These are phyloP conservation scores for Actinostola sp. DNA, from an alignment of 92 coral and sea anemone species.

Conservation along the genomic window DNA sequence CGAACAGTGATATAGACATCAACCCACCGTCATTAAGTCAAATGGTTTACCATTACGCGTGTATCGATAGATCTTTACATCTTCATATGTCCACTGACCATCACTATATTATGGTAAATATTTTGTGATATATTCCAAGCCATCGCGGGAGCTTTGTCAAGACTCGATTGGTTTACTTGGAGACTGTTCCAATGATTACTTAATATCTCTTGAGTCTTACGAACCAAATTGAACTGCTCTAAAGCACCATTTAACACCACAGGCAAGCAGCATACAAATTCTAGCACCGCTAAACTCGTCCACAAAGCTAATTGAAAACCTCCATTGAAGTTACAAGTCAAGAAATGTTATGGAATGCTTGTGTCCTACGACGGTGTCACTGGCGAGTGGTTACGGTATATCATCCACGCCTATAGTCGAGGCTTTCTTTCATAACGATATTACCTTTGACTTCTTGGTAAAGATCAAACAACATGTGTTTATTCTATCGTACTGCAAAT, in stretches of 20 bases:
- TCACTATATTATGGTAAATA: conserved; percentile 58
- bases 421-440: conserved; percentile 39
- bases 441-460: conserved; percentile 52
- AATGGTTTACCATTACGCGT: conserved; percentile 53
- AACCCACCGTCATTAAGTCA: conserved; percentile 5
- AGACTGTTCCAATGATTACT: conserved; percentile 47
- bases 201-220: conserved; percentile 35
- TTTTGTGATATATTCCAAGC: conserved; percentile 31
- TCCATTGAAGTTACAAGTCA: conserved; percentile 38
- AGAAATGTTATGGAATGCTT: conserved; percentile 48
- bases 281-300: conserved; percentile 5
- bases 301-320: conserved; percentile 3
- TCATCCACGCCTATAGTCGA: conserved; percentile 34
- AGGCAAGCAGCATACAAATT: conserved; percentile 1
- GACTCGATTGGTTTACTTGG: conserved; percentile 66
- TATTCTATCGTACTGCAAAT: conserved; percentile 53
- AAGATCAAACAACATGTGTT: conserved; percentile 52
- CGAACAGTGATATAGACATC: conserved; percentile 18
- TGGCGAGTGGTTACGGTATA: conserved; percentile 58
- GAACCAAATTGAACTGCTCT: conserved; percentile 19
- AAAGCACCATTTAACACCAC: conserved; percentile 19
- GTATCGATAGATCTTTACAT: conserved; percentile 40
- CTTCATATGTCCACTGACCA: conserved; percentile 24
- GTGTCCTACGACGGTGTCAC: conserved; percentile 20
- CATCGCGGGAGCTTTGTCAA: conserved; percentile 45